These are phyloP conservation scores for Dryas iulia DNA, from an alignment of 1,140 invertebrate species.

Conservation along the genomic window DNA sequence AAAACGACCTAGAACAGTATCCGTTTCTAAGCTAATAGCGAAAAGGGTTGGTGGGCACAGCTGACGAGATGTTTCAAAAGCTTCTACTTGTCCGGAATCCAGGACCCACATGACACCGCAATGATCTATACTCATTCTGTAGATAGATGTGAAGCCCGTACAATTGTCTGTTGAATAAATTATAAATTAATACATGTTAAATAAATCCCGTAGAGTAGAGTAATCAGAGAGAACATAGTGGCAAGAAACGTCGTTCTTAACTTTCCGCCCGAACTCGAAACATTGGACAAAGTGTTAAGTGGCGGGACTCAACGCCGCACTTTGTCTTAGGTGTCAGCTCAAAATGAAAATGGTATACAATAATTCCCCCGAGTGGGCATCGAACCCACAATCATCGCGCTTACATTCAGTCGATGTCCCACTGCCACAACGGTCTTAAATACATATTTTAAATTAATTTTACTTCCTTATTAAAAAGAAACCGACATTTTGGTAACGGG, in stretches of 20 bases:
- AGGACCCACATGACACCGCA: conserved; percentile 88
- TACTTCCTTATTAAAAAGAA: conserved; percentile 1
- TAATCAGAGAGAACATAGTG: too few relatives aligned
- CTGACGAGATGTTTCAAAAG: conserved; percentile 83
- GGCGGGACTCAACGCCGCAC: too few relatives aligned
- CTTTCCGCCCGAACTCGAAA: too few relatives aligned
- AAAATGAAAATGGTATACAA: too few relatives aligned
- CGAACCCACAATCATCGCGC: too few relatives aligned
- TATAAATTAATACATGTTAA: background rate
- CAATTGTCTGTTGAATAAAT: conserved; percentile 78
- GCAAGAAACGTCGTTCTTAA: too few relatives aligned
- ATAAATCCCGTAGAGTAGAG: too few relatives aligned
- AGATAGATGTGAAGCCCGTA: conserved; percentile 87
- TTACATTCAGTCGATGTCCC: too few relatives aligned
- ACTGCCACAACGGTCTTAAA: too few relatives aligned
- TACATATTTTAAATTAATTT: background rate
- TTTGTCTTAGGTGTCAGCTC: too few relatives aligned
- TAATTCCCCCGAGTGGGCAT: too few relatives aligned
- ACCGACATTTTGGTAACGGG: background rate
- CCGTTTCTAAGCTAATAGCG: conserved; percentile 85
- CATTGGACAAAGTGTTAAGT: too few relatives aligned
- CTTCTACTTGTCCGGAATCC: conserved; percentile 87
- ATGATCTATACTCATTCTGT: conserved; percentile 86
- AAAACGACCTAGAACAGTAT: conserved; percentile 83
- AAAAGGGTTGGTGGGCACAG: conserved; percentile 87